phyloP scores from a whole-genome alignment of 2,797 vertebrate genomes.

The Botia kubotai region DNA sequence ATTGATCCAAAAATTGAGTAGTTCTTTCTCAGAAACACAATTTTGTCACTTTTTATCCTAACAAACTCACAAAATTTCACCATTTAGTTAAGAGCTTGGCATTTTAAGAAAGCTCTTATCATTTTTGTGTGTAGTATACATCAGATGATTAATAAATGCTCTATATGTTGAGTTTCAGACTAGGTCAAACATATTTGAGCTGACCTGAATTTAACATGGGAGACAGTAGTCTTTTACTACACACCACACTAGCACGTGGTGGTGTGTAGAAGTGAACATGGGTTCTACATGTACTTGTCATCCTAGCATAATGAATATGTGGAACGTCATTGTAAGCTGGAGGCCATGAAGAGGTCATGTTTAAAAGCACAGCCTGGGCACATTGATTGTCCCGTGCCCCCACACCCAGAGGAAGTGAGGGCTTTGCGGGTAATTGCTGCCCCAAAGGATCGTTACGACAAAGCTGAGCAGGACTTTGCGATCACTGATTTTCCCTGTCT shows the following conservation, averaged over 20 bases:
- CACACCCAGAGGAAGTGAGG: conserved; percentile 34
- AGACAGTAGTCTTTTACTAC: not conserved
- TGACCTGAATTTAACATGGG: too few relatives aligned
- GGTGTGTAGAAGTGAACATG: not conserved
- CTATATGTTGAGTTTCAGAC: too few relatives aligned
- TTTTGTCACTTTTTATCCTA: too few relatives aligned
- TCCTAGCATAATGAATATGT: conserved; percentile 12
- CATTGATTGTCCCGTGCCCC: conserved; percentile 42
- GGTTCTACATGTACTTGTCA: not conserved
- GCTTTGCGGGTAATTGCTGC: conserved; percentile 40
- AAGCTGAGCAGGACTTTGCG: conserved; percentile 35
- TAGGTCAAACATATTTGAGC: too few relatives aligned
- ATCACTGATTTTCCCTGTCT: conserved; percentile 55
- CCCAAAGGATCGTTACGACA: conserved; percentile 51
- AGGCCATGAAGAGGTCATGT: conserved; percentile 16
- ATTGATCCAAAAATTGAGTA: too few relatives aligned
- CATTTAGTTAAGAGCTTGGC: too few relatives aligned
- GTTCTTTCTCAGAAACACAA: too few relatives aligned
- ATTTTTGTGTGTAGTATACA: too few relatives aligned
- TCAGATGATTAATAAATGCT: too few relatives aligned
- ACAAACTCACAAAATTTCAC: too few relatives aligned
- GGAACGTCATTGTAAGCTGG: not conserved
- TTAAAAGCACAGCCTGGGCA: conserved; percentile 1
- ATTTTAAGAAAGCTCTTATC: too few relatives aligned
- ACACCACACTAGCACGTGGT: conserved; percentile 6